These are phyloP conservation scores for Apistogramma diplotaenia DNA, from an alignment of 2,113 vertebrate genomes.

Conservation along the genomic window DNA sequence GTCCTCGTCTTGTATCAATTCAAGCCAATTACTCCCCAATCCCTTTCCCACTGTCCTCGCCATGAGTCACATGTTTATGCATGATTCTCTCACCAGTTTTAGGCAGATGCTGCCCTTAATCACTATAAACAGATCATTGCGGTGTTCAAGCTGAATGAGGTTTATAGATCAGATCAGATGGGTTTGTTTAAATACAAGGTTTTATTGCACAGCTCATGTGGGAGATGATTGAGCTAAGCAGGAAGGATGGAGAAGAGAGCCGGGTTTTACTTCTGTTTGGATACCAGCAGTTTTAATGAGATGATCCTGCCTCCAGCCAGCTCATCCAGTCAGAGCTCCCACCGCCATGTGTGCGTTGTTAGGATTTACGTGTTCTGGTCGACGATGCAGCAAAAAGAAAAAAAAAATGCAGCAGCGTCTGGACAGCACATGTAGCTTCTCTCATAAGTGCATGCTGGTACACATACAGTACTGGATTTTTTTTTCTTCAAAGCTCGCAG, in stretches of 20 bases:
- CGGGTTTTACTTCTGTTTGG: slow-evolving; percentile 38
- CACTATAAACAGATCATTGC: slow-evolving; percentile 36
- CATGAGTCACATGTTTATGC: slow-evolving; percentile 60
- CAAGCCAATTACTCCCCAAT: slow-evolving; percentile 48
- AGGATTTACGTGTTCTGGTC: slow-evolving; percentile 13
- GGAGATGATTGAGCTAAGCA: slow-evolving; percentile 33
- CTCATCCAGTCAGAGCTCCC: slow-evolving; percentile 2
- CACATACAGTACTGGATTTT: background rate
- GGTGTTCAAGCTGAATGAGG: slow-evolving; percentile 9
- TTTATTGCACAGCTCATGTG: slow-evolving; percentile 22
- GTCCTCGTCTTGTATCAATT: slow-evolving; percentile 58
- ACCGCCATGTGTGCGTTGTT: slow-evolving; percentile 45
- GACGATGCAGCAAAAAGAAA: background rate
- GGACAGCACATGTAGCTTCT: slow-evolving; percentile 49
- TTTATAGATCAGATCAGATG: slow-evolving; percentile 26
- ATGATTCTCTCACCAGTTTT: slow-evolving; percentile 1
- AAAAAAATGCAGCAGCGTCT: slow-evolving; percentile 11
- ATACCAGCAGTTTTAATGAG: slow-evolving; percentile 50
- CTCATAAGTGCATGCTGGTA: background rate
- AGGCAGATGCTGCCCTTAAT: slow-evolving; percentile 22
- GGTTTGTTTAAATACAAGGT: slow-evolving; percentile 36
- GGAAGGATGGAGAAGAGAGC: slow-evolving; percentile 18
- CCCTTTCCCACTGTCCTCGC: slow-evolving; percentile 35
- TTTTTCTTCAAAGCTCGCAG: background rate
- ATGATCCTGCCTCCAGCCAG: slow-evolving; percentile 28